A percentile compares a stretch with the other conserved stretches of the same genome.
These are phyloP conservation scores for Bombus turneri DNA, from an alignment of 1,140 invertebrate species.

Conservation along the genomic window DNA sequence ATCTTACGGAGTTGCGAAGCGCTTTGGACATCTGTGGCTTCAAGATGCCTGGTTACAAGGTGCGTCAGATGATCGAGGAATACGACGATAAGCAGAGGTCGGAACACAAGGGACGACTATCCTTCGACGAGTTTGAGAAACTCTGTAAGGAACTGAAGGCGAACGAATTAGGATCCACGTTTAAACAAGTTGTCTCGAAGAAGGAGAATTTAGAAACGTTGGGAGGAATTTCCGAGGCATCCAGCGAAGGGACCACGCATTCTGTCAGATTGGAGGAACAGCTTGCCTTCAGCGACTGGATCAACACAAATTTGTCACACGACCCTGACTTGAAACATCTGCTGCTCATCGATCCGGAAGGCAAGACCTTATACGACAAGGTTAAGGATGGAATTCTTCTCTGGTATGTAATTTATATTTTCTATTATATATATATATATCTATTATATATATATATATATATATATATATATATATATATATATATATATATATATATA, in stretches of 20 bases:
- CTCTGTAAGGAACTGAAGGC: constrained; percentile 94
- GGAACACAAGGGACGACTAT: constrained; percentile 89
- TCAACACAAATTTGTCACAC: constrained; percentile 95
- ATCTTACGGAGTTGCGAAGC: constrained; percentile 93
- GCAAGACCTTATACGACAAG: constrained; percentile 95
- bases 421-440: neutral
- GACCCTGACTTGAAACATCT: constrained; percentile 95
- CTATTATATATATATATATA: neutral
- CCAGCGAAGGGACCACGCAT: constrained; percentile 96
- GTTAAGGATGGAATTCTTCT: constrained; percentile 98
- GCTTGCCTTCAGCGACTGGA: constrained; percentile 99
- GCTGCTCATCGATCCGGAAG: constrained; percentile 95
- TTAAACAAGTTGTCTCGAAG: constrained; percentile 96
- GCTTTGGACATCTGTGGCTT: constrained; percentile 95
- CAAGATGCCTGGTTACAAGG: constrained; percentile 96
- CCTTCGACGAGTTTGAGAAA: constrained; percentile 94
- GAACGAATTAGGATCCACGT: constrained; percentile 94
- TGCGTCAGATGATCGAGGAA: constrained; percentile 95
- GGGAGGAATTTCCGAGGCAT: constrained; percentile 97
- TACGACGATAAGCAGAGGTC: constrained; percentile 88
- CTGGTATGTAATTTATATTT: constrained; percentile 86
- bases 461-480: neutral
- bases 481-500: neutral
- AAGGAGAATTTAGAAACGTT: constrained; percentile 96
- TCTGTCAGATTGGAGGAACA: constrained; percentile 97